Base-by-base conservation (phyloP, 2,113 vertebrate genomes). In the Gobiocypris rarus region DNA sequence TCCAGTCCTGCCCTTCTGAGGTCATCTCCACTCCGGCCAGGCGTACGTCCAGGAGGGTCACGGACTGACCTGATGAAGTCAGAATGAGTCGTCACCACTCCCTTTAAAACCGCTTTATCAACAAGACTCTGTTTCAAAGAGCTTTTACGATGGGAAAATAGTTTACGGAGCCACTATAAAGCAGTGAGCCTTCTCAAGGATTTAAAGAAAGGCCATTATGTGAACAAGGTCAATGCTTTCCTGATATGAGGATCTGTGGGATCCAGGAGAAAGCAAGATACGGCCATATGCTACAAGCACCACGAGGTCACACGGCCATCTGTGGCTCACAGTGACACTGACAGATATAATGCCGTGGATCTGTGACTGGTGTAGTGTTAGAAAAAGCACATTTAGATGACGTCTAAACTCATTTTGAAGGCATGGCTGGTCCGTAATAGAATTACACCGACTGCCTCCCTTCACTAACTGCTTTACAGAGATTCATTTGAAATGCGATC, bases 11-110 rank as follows among this genome's bases (percentile, higher is more conserved):
- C 56, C 94, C 96, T 0, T 92, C 86, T 0, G 93, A 92, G 1
- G 95, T 96, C 91, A 98, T 70, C 86, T 97, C 95, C 88, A 99
- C 96, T 14, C 98, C 97, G 0, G 96, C 97, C 85, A 99, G 92
- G 58, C 90, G 92, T 69, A 99, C 87, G 89, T 94, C 85, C 88
- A 99, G 88, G 1, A 91, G 82, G 7, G 94, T 93, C 11, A 89
- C 2, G 0, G 88, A 75, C 13, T 91, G 92, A 89, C 93, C 98
- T 98, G 89, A 1, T 14, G 8, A 22, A 59, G 56, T 10, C 75
- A 43, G 34, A 13, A 26, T 41, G 59, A 86, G 73, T 59, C 4
- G 17, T 10, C 65, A 69, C 19, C 61, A 31, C 61, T 7, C 38
- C 5, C 38, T 38, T 7, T 38, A 6, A 41, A 73, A 41, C 28